Evolutionary conservation across 2,797 vertebrate species (phyloP).

Genomic region (Lagodon rhomboides): DNA sequence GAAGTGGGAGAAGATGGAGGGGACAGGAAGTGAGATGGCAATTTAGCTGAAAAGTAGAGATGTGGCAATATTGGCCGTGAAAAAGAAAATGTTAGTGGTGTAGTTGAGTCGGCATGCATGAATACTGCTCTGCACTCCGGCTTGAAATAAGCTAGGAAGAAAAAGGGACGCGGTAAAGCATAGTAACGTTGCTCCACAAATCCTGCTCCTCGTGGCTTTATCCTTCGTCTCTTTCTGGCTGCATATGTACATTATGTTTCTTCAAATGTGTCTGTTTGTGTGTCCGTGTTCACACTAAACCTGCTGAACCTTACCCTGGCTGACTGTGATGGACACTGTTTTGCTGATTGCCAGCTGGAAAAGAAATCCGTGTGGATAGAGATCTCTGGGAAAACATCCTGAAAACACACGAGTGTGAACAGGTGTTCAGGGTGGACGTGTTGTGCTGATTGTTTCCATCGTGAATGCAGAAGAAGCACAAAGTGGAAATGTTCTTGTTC

Average conservation of each 20-base stretch:
- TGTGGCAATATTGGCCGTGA: constrained; percentile 26
- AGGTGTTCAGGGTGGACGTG: too few species aligned
- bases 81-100: constrained; percentile 46
- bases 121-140: background rate
- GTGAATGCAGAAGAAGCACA: too few species aligned
- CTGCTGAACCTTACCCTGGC: too few species aligned
- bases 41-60: constrained; percentile 43
- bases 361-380: too few species aligned
- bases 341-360: too few species aligned
- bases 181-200: background rate
- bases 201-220: background rate
- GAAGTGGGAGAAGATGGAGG: constrained; percentile 17
- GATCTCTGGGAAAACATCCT: too few species aligned
- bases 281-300: background rate
- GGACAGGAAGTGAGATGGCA: constrained; percentile 34
- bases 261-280: background rate
- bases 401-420: too few species aligned
- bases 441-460: too few species aligned
- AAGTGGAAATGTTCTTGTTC: too few species aligned
- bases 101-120: constrained; percentile 6
- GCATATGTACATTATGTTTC: background rate
- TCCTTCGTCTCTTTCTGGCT: background rate
- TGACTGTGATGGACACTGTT: too few species aligned
- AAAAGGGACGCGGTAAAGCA: constrained; percentile 21
- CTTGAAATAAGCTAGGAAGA: constrained; percentile 8